Base-by-base conservation (phyloP, 2,888 invertebrate genomes). In the Lordiphosa andalusiaca region DNA sequence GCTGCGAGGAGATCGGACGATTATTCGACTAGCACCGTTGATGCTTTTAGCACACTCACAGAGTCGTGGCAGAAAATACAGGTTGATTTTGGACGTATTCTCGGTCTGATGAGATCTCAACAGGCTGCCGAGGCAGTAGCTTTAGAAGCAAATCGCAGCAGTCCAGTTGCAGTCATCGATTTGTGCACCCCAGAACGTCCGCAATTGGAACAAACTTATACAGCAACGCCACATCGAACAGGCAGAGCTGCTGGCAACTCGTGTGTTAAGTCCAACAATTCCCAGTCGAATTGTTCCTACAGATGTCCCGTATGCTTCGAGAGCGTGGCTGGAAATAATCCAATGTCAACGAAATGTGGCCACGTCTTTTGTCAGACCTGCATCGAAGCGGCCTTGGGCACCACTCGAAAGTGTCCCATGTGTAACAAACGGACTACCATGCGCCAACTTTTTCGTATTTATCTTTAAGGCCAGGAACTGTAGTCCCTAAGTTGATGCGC, bases 301-400 rank as follows among this genome's bases (percentile, higher is more conserved):
- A 85, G 70, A 37, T 87, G 87, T 33, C 78, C 87, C 0, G 75
- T 87, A 9, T 87, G 87, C 25, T 60, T 88, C 57, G 87, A 88
- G 0, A 33, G 49, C 0, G 80, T 69, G 1, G 48, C 63, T 0
- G 48, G 38, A 0, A 74, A 69, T 0, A 60, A 75, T 3, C 88
- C 87, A 0, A 74, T 70, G 3, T 61, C 83, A 0, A 87, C 87
- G 4, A 62, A 70, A 25, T 87, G 87, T 46, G 87, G 87, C 0
- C 87, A 87, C 42, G 69, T 87, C 0, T 87, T 82, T 37, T 87
- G 87, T 19, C 67, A 71, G 2, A 7, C 1, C 0, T 87, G 87
- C 51, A 84, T 87, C 6, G 38, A 53, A 10, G 2, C 56, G 6
- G 74, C 74, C 2, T 35, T 76, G 4, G 52, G 44, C 0, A 1